phyloP scores from a whole-genome alignment of 2,113 vertebrate species.

The Anguilla rostrata region DNA sequence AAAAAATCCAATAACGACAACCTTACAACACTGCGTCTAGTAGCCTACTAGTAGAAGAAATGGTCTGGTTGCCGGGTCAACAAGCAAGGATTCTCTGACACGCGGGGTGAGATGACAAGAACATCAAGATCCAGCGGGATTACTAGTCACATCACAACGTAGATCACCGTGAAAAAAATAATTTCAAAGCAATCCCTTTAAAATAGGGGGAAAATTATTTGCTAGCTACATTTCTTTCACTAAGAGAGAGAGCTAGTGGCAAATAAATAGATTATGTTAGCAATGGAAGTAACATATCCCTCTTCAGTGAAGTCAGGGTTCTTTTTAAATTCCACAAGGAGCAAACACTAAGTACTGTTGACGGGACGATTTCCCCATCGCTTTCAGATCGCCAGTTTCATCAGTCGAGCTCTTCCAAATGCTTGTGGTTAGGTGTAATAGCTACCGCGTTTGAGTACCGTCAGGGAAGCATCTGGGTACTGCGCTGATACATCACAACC shows the following conservation, averaged over 20 bases:
- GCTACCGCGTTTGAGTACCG: neutral
- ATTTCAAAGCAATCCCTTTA: neutral
- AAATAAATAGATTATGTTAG: neutral
- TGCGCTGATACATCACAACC: neutral
- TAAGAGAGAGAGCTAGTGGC: neutral
- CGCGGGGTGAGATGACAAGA: neutral
- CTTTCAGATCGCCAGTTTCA: neutral
- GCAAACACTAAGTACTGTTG: neutral
- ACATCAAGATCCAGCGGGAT: neutral
- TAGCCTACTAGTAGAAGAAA: neutral
- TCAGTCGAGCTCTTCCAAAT: neutral
- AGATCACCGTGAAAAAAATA: neutral
- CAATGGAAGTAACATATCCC: neutral
- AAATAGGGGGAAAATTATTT: neutral
- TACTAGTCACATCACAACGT: neutral
- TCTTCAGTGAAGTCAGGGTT: neutral
- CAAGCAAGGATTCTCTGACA: neutral
- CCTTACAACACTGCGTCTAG: neutral
- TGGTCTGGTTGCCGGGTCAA: neutral
- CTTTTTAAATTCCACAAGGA: neutral
- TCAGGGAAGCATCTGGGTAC: neutral
- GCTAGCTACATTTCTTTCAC: neutral
- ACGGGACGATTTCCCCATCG: neutral
- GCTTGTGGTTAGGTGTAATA: neutral
- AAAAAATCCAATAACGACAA: neutral